phyloP scores from a whole-genome alignment of 1,140 invertebrate species.

The Heliothis subflexa region DNA sequence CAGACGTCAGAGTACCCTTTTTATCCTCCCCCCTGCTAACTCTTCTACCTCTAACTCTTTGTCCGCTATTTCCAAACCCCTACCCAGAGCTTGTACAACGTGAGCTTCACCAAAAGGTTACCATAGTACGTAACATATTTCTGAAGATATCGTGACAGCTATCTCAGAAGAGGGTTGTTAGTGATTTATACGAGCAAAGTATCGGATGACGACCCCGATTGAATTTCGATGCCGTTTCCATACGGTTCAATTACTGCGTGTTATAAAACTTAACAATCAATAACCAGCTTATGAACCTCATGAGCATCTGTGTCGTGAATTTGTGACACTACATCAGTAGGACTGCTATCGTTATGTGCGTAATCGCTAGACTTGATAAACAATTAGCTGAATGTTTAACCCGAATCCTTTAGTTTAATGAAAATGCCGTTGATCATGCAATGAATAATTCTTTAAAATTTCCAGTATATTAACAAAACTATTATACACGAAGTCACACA shows the following conservation, averaged over 20 bases:
- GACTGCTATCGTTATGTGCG: constrained; percentile 48
- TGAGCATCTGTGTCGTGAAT: constrained; percentile 34
- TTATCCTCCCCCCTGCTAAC: constrained; percentile 46
- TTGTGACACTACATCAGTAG: constrained; percentile 30
- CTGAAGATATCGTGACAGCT: constrained; percentile 52
- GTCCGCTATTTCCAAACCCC: constrained; percentile 49
- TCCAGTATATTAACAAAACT: not conserved
- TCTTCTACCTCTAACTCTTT: constrained; percentile 55
- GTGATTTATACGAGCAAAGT: constrained; percentile 60
- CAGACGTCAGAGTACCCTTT: constrained; percentile 51
- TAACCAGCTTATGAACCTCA: constrained; percentile 47
- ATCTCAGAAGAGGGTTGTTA: constrained; percentile 58
- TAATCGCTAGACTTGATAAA: constrained; percentile 52
- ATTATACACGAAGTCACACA: not conserved
- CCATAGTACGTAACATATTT: constrained; percentile 73
- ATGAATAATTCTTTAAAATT: constrained; percentile 32
- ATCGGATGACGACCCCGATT: constrained; percentile 64
- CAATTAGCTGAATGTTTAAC: constrained; percentile 53
- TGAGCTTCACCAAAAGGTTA: constrained; percentile 68
- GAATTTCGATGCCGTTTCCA: constrained; percentile 63
- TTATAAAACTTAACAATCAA: constrained; percentile 48
- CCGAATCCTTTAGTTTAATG: constrained; percentile 41
- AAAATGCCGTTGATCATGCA: constrained; percentile 44
- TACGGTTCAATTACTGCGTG: constrained; percentile 61
- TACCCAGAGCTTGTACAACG: constrained; percentile 58